Evolutionary conservation across 1,140 invertebrate genomes (phyloP).

Genomic region (Liolophura sinensis): DNA sequence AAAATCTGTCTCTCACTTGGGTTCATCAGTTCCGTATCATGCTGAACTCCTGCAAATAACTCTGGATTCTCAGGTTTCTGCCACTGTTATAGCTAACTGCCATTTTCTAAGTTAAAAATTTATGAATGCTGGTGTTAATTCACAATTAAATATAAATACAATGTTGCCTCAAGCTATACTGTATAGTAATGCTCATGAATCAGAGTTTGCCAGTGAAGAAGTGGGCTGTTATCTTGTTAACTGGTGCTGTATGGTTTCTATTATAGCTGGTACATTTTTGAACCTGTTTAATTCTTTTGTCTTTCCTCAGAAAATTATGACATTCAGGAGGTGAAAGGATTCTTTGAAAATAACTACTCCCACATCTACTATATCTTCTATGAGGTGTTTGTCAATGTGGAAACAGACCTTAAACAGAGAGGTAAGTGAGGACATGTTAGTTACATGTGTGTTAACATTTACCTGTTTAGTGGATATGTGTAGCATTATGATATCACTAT

Average conservation of each 20-base stretch:
- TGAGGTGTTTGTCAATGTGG: slow-evolving; percentile 89
- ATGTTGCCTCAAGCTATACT: too few species aligned
- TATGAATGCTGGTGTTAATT: too few species aligned
- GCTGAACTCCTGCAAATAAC: too few species aligned
- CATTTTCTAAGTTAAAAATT: not conserved
- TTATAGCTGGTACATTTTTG: slow-evolving; percentile 4
- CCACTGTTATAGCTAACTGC: slow-evolving; percentile 3
- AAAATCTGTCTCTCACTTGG: too few species aligned
- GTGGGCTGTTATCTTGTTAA: slow-evolving; percentile 1
- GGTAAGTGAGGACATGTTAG: too few species aligned
- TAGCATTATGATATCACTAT: too few species aligned
- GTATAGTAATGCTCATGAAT: not conserved
- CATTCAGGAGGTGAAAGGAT: slow-evolving; percentile 81
- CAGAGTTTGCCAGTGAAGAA: not conserved
- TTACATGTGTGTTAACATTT: slow-evolving; percentile 8
- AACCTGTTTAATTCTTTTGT: slow-evolving; percentile 21
- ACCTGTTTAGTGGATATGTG: too few species aligned
- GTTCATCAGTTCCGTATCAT: too few species aligned
- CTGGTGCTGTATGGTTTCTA: slow-evolving; percentile 4
- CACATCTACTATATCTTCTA: slow-evolving; percentile 95
- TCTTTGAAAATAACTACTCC: slow-evolving; percentile 93
- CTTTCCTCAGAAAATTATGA: slow-evolving; percentile 87
- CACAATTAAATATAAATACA: too few species aligned
- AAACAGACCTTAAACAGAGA: slow-evolving; percentile 87
- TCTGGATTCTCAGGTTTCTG: too few species aligned